Conservation (phyloP, 2,113 vertebrate species). For the Lampris incognitus region DNA sequence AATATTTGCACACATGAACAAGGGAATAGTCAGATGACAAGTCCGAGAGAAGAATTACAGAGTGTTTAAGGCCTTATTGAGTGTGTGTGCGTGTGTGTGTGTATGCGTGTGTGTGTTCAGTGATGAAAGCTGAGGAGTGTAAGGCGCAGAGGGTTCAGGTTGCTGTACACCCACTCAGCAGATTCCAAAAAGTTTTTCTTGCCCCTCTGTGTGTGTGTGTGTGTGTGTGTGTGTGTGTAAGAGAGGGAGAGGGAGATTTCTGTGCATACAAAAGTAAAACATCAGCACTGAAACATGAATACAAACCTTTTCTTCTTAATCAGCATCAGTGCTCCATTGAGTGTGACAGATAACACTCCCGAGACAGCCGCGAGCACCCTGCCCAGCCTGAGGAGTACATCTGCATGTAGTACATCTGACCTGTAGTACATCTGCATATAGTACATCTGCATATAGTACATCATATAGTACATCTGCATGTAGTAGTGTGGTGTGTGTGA, state of each 20-base stretch:
- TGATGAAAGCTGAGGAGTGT: conserved; percentile 44
- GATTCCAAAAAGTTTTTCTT: conserved; percentile 73
- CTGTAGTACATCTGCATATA: too few relatives aligned
- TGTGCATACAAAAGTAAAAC: neutral
- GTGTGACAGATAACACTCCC: too few relatives aligned
- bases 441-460: too few relatives aligned
- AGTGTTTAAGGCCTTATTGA: conserved; percentile 4
- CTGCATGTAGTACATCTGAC: too few relatives aligned
- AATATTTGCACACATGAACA: neutral
- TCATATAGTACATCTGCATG: too few relatives aligned
- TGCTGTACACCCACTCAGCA: conserved; percentile 82
- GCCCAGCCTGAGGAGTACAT: too few relatives aligned
- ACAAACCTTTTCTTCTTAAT: neutral
- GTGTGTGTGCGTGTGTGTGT: neutral
- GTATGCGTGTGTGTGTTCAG: neutral
- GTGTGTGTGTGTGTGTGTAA: conserved; percentile 17
- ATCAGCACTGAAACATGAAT: neutral
- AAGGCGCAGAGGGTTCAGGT: conserved; percentile 74
- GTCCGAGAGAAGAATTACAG: neutral
- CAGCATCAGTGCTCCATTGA: too few relatives aligned
- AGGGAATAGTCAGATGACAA: neutral
- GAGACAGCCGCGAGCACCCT: too few relatives aligned
- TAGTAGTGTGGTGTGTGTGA: too few relatives aligned
- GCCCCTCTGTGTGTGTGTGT: conserved; percentile 46
- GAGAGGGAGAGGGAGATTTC: neutral